These are phyloP conservation scores for Pyrocephalus nanus DNA, from an alignment of 2,797 vertebrate genomes.

Conservation along the genomic window DNA sequence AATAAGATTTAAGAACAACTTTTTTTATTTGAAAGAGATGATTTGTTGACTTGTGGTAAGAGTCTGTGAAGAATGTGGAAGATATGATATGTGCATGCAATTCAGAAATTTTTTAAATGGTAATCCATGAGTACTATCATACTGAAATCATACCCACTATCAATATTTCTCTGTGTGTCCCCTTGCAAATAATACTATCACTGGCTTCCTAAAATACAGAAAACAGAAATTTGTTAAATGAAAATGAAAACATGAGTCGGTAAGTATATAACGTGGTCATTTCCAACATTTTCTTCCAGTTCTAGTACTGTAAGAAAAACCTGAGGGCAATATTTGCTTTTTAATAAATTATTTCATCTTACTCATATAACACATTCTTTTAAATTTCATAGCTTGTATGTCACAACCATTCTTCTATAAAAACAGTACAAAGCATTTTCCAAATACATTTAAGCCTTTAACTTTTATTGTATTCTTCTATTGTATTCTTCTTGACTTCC, in stretches of 20 bases:
- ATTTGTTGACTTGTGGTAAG: not conserved
- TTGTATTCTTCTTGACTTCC: constrained; percentile 44
- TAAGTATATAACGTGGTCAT: not conserved
- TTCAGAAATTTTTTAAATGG: not conserved
- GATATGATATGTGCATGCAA: accelerated
- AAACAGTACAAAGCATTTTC: constrained; percentile 27
- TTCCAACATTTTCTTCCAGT: not conserved
- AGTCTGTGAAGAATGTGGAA: not conserved
- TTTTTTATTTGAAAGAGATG: not conserved
- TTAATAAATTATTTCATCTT: not conserved
- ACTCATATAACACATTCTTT: not conserved
- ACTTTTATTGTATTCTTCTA: constrained; percentile 37
- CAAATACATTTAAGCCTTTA: constrained; percentile 48
- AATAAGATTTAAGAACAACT: not conserved
- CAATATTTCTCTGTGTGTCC: not conserved
- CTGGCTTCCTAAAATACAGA: not conserved
- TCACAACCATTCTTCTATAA: constrained; percentile 23
- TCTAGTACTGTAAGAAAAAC: not conserved
- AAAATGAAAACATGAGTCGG: not conserved
- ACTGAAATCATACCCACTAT: not conserved
- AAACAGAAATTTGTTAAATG: not conserved
- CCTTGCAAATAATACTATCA: not conserved
- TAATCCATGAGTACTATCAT: not conserved
- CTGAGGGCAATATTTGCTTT: not conserved
- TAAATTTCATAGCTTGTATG: constrained; percentile 6